A percentile compares a stretch with the other conserved stretches of the same genome.
phyloP scores from a whole-genome alignment of 64 coral and sea anemone species.

The Pocillopora verrucosa region DNA sequence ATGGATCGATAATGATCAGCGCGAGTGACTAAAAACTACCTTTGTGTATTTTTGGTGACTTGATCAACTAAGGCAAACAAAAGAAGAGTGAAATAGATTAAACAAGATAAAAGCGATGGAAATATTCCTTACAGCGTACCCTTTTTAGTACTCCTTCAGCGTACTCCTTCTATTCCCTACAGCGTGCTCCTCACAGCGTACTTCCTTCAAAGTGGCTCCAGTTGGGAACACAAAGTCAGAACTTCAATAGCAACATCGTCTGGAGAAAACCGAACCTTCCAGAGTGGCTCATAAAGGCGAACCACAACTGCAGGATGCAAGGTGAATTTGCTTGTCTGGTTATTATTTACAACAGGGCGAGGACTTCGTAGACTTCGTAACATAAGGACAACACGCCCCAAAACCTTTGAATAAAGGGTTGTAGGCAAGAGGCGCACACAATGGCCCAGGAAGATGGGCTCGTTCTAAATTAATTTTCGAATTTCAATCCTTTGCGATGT shows the following conservation, averaged over 20 bases:
- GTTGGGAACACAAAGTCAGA: slow-evolving; percentile 88
- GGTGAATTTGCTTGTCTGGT: neutral
- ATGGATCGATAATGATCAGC: too few relatives aligned
- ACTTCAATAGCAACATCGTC: slow-evolving; percentile 93
- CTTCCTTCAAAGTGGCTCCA: slow-evolving; percentile 92
- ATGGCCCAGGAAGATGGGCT: slow-evolving; percentile 47
- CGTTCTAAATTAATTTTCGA: slow-evolving; percentile 50
- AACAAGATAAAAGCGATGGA: neutral
- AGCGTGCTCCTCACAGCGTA: too few relatives aligned
- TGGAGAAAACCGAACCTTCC: slow-evolving; percentile 91
- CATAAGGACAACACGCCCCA: neutral
- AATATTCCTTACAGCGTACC: slow-evolving; percentile 72
- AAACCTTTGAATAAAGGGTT: slow-evolving; percentile 93
- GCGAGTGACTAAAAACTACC: neutral
- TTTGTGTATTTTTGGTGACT: neutral
- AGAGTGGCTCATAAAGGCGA: slow-evolving; percentile 91
- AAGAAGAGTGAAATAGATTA: neutral
- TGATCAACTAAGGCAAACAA: neutral
- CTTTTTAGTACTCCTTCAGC: neutral
- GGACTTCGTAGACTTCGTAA: neutral
- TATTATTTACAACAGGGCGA: neutral
- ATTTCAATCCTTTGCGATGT: neutral
- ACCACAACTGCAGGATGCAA: slow-evolving; percentile 72
- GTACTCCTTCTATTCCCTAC: too few relatives aligned
- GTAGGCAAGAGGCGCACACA: slow-evolving; percentile 72